phyloP scores from a whole-genome alignment of 2,113 vertebrate species.

The Corynorhinus townsendii region DNA sequence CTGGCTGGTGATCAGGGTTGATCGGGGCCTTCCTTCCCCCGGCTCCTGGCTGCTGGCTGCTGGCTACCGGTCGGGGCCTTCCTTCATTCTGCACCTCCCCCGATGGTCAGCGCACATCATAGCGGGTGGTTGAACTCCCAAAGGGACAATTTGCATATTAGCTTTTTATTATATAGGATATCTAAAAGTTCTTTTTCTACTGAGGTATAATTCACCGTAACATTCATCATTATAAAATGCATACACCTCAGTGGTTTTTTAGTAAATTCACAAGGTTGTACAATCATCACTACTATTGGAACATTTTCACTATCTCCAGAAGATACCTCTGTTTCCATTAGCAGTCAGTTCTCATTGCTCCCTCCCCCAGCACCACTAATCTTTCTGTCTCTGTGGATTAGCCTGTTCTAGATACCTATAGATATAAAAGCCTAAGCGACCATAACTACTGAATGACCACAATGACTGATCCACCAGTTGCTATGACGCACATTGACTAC shows the following conservation, averaged over 20 bases:
- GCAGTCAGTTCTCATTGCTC: neutral
- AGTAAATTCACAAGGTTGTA: neutral
- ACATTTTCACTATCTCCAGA: neutral
- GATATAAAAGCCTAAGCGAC: too few species aligned
- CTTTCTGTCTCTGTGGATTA: neutral
- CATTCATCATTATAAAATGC: neutral
- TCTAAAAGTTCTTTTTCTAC: neutral
- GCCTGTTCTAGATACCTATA: neutral
- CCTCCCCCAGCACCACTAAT: neutral
- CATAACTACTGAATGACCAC: rapidly evolving
- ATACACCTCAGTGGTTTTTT: neutral
- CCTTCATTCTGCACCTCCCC: too few species aligned
- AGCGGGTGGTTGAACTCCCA: too few species aligned
- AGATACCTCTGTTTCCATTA: neutral
- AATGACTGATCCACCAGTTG: too few species aligned
- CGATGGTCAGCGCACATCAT: too few species aligned
- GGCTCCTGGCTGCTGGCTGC: too few species aligned
- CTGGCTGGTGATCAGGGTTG: too few species aligned
- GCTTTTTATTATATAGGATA: too few species aligned
- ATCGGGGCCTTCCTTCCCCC: too few species aligned
- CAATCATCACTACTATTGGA: neutral
- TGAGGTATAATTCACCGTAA: neutral
- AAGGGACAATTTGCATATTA: too few species aligned
- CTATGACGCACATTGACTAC: too few species aligned
- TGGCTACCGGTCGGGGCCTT: too few species aligned